Evolutionary conservation across 2,113 vertebrate species (phyloP), one percentile per base, ranked within the genome.

Genomic region (Lophochroa leadbeateri): DNA sequence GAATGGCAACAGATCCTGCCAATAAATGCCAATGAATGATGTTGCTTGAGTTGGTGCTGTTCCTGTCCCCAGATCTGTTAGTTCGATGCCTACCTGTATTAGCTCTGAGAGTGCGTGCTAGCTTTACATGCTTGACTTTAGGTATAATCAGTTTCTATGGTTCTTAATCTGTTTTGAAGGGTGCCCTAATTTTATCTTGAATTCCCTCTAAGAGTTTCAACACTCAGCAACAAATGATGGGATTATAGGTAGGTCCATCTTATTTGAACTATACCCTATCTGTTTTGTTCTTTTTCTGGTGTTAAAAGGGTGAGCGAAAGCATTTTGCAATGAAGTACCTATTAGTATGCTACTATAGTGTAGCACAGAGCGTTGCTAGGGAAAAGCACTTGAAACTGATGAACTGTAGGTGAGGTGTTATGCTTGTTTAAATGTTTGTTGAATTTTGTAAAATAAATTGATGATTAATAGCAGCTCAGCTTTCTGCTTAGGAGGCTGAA

Each of bases 401-500:
- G 37, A 94, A 55, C 33, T 43, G 24, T 24, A 50, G 46, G 7
- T 80, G 27, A 80, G 39, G 13, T 74, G 25, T 88, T 63, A 44
- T 47, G 23, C 12, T 65, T 78, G n/a, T 53, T 88, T 71, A 78
- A 58, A 60, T 67, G 16, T 76, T 85, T 76, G n/a, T 24, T 91
- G 80, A 91, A 67, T 90, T 93, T 91, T 63, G 19, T 65, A 60
- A 85, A 92, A 79, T 35, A 76, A 69, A 82, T 47, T 14, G 11
- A 16, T 37, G 15, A 74, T 41, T 94, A 91, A 86, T 43, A 70
- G 2, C 14, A 63, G 23, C 20, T 76, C 24, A 72, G 6, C 25
- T 86, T 90, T 82, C 58, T 77, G n/a, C 37, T 69, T 75, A 43
- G 16, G 33, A 71, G 7, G 6, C 9, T 92, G 47, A 52, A 76